Evolutionary conservation across 2,113 vertebrate species (phyloP).

Genomic region (Camelus dromedarius): DNA sequence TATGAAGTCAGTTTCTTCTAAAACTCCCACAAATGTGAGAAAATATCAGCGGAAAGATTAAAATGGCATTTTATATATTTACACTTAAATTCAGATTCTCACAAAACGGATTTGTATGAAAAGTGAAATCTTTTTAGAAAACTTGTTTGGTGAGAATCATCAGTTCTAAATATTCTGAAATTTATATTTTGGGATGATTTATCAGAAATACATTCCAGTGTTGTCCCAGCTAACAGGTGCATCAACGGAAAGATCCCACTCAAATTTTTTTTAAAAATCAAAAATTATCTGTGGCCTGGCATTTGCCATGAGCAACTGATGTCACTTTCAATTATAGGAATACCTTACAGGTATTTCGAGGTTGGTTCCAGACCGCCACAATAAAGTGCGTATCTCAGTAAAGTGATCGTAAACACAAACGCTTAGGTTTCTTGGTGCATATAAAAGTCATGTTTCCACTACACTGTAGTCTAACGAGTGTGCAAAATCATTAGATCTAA

Average conservation of each 20-base stretch:
- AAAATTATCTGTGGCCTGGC: neutral
- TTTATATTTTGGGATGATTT: neutral
- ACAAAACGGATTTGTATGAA: neutral
- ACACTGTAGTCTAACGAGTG: neutral
- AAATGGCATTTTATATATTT: neutral
- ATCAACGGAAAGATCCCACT: neutral
- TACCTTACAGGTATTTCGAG: neutral
- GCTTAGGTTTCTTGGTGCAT: neutral
- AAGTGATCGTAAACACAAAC: neutral
- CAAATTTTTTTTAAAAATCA: neutral
- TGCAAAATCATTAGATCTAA: neutral
- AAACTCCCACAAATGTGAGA: neutral
- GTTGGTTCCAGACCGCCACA: neutral
- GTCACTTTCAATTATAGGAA: neutral
- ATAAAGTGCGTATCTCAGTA: neutral
- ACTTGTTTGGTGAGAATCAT: neutral
- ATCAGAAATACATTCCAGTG: neutral
- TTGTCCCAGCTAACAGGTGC: neutral
- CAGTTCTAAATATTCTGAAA: neutral
- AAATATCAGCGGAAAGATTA: neutral
- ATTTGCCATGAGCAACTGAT: neutral
- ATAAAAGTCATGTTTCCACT: neutral
- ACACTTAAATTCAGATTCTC: neutral
- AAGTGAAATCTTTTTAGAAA: constrained; percentile 41
- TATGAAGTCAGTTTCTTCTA: neutral